Evolutionary conservation across 2,113 vertebrate genomes (phyloP), one percentile per base, ranked within the genome.

Genomic region (Motacilla alba): DNA sequence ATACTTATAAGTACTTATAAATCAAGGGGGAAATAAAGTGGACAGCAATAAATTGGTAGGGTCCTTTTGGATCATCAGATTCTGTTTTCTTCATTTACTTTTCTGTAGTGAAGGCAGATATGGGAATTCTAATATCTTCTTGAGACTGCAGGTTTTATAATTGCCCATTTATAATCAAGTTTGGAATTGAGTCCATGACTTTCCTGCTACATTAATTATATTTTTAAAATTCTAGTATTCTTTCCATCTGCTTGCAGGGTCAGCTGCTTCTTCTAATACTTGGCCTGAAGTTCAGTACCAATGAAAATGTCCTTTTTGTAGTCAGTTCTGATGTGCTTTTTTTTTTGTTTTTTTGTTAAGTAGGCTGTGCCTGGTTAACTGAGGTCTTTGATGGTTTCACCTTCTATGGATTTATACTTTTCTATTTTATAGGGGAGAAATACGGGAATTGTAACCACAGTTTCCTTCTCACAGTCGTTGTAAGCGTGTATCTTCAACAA

Each of bases 131-230:
- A 1, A 37, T 17, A 7, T 58, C 17, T 13, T 83, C 33, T 68
- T 70, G 7, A 31, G 8, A 20, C 47, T 59, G 15, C 17, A 9
- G 0, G 0, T 69, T 24, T 10, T 87, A 16, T 55, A 67, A 63
- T 64, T 23, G 8, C 7, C 19, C 10, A 43, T 80, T 91, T 85
- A 52, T 41, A 83, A 52, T 21, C 10, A 46, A 50, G 50, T 75
- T 49, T 64, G 30, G 35, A 41, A 52, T 53, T 66, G 11, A 37
- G 46, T 26, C 37, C 6, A 2, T 73, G 33, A 31, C 13, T 70
- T 68, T 66, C 33, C 35, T 83, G n/a, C 27, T 88, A 13, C 11
- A 9, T 55, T 20, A 80, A 52, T 77, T 74, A 50, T 4, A 13
- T 15, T 60, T 84, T 64, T 26, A 53, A 39, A 88, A 35, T 83